Conservation (phyloP, 2,888 invertebrate species). For the Eubasilissa splendida region DNA sequence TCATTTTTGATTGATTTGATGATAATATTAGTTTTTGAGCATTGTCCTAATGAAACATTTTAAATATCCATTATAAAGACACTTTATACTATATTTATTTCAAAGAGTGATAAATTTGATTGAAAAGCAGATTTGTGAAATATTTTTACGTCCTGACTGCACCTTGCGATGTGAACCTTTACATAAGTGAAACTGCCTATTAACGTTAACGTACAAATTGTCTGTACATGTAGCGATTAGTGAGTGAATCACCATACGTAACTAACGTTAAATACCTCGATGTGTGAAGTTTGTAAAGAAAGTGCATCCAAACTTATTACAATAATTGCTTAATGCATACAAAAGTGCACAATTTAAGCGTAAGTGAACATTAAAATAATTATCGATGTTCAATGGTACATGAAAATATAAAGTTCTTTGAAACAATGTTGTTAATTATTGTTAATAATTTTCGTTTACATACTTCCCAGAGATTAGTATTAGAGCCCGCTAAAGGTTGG, state of each 20-base stretch:
- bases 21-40: too few species aligned
- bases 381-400: too few species aligned
- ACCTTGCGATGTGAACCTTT: neutral
- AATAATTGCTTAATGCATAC: neutral
- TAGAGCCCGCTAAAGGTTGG: too few species aligned
- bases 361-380: slow-evolving; percentile 14
- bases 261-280: neutral
- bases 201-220: slow-evolving; percentile 34
- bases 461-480: too few species aligned
- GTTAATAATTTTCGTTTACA: too few species aligned
- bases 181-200: slow-evolving; percentile 31
- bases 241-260: slow-evolving; percentile 21
- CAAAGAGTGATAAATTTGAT: neutral
- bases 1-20: too few species aligned
- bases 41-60: too few species aligned
- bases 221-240: slow-evolving; percentile 14
- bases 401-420: too few species aligned
- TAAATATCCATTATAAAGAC: too few species aligned
- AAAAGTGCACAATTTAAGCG: neutral
- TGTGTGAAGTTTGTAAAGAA: neutral
- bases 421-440: too few species aligned
- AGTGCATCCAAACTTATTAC: neutral
- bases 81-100: neutral
- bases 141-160: neutral
- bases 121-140: neutral